A percentile compares a stretch with the other conserved stretches of the same genome.
phyloP scores from a whole-genome alignment of 2,113 vertebrate genomes.

The Atractosteus spatula region DNA sequence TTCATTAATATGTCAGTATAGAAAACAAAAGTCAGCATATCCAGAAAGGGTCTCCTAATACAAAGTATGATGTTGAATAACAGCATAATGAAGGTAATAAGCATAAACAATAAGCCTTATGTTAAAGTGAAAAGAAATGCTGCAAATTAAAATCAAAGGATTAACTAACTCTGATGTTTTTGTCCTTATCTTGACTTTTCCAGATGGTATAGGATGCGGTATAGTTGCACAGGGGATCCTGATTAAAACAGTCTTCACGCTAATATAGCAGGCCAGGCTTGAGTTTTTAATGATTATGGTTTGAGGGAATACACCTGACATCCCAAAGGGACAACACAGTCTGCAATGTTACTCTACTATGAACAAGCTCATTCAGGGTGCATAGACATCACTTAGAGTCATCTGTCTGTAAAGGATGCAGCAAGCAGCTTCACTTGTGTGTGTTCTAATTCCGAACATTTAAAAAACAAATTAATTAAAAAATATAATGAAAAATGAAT shows the following conservation, averaged over 20 bases:
- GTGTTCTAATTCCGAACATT: conserved; percentile 7
- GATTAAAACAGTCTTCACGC: background rate
- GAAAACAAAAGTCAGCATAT: too few relatives aligned
- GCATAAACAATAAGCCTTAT: too few relatives aligned
- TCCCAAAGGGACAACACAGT: background rate
- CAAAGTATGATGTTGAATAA: too few relatives aligned
- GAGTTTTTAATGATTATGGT: background rate
- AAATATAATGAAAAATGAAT: background rate
- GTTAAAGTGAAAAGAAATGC: too few relatives aligned
- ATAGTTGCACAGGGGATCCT: background rate
- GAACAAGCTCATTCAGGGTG: conserved; percentile 12
- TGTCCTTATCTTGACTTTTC: too few relatives aligned
- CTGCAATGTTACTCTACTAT: background rate
- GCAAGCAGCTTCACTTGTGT: background rate
- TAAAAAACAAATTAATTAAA: conserved; percentile 43
- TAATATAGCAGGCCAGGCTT: background rate
- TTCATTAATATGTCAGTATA: too few relatives aligned
- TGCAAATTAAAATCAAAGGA: too few relatives aligned
- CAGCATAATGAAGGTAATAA: too few relatives aligned
- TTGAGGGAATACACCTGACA: background rate
- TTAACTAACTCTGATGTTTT: too few relatives aligned
- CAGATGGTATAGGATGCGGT: background rate
- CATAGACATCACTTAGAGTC: conserved; percentile 21
- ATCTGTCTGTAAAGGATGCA: conserved; percentile 28
- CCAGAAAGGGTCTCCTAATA: too few relatives aligned